Percentiles rank a stretch among this genome's conserved stretches.
Evolutionary conservation across 2,113 vertebrate species (phyloP).

Genomic region (Setophaga coronata): DNA sequence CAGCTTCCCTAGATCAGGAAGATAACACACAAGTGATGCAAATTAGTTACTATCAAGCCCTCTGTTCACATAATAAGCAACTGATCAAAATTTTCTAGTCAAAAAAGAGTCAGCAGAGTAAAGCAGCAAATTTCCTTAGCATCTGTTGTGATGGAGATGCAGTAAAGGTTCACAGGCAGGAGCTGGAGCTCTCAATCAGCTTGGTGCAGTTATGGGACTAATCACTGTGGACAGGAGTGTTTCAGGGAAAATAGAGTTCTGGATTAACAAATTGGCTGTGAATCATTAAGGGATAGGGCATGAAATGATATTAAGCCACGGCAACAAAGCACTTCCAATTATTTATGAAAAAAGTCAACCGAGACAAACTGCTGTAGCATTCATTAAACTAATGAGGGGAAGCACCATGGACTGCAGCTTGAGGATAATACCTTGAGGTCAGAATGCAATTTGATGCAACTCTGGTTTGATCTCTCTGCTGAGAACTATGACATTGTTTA

Average conservation of each 20-base stretch:
- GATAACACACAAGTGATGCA: not conserved
- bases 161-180: not conserved
- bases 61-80: not conserved
- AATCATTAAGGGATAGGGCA: slow-evolving; percentile 54
- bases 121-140: not conserved
- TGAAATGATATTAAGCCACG: slow-evolving; percentile 37
- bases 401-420: slow-evolving; percentile 42
- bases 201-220: not conserved
- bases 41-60: not conserved
- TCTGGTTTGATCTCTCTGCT: slow-evolving; percentile 15
- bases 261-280: slow-evolving; percentile 20
- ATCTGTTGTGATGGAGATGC: not conserved
- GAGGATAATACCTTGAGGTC: slow-evolving; percentile 50
- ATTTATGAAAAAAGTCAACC: slow-evolving; percentile 63
- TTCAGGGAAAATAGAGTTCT: slow-evolving; percentile 38
- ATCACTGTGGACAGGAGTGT: not conserved
- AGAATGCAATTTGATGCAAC: slow-evolving; percentile 40
- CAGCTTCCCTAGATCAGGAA: not conserved
- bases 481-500: not conserved
- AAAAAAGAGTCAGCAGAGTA: not conserved
- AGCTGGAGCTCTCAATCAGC: not conserved
- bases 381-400: slow-evolving; percentile 65
- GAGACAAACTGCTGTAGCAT: slow-evolving; percentile 48
- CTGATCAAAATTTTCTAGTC: not conserved
- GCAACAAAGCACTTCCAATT: slow-evolving; percentile 51